Evolutionary conservation across 2,113 vertebrate species (phyloP), one percentile per base, ranked within the genome.

Genomic region (Parotia lawesii): DNA sequence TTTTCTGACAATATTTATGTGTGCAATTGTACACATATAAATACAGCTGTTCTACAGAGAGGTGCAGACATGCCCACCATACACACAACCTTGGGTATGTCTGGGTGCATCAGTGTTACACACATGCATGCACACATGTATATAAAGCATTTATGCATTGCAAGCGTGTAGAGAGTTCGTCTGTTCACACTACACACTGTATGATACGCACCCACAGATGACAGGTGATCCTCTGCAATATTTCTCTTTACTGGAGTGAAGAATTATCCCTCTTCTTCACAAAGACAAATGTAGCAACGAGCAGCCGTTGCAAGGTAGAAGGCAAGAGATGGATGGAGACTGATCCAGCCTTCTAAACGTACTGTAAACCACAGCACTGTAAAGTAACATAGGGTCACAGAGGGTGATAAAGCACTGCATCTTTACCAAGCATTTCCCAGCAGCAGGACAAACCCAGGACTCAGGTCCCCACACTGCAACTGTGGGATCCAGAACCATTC

Each of bases 281-380:
- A 87, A 91, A 97, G 95, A 97, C 91, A 60, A 97, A 97, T 96
- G 87, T 54, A 90, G 62, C 86, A 91, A 91, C 8, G 58, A 96
- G 93, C 38, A 51, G 79, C 77, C 38, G 0, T 40, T 75, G 27
- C 44, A 61, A 23, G 16, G 94, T 91, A 73, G 60, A 95, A n/a
- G 67, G 78, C 48, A 81, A 89, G 65, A 92, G 94, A 97, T 73
- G 89, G 91, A 74, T 58, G 88, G 88, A 82, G 40, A 44, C 87
- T 73, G 81, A 87, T 85, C 72, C 58, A 87, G 53, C 22, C 87
- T 87, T 81, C 76, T 91, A 71, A 95, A 72, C 53, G 48, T 19
- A 23, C 44, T 37, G 54, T 95, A 95, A 89, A 73, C 21, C 62
- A 48, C 44, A 67, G 69, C 76, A 7, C 35, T 44, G 51, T 19